A percentile compares a stretch with the other conserved stretches of the same genome.
These are phyloP conservation scores for Lepidothrix coronata DNA, from an alignment of 2,113 vertebrate species.

Conservation along the genomic window DNA sequence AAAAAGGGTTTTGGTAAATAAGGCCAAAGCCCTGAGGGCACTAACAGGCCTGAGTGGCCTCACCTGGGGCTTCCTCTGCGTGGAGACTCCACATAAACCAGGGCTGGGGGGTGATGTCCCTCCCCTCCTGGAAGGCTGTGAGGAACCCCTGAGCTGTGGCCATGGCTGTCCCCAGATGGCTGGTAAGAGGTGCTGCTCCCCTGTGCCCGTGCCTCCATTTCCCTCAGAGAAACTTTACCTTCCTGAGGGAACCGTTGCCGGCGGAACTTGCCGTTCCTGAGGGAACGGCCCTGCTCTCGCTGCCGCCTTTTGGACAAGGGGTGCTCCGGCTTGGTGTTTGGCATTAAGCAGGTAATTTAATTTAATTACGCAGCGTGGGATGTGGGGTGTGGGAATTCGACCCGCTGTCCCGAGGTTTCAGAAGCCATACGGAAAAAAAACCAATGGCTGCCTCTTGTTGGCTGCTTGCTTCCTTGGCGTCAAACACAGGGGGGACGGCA, in stretches of 20 bases:
- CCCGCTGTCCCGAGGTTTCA: fast-evolving
- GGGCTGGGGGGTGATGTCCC: fast-evolving
- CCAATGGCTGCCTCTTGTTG: fast-evolving
- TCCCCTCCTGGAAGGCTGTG: fast-evolving
- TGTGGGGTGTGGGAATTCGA: neutral
- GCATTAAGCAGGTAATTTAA: fast-evolving
- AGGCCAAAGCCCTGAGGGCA: neutral
- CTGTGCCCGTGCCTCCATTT: fast-evolving
- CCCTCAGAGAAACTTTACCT: fast-evolving
- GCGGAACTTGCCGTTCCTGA: neutral
- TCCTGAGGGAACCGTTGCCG: fast-evolving
- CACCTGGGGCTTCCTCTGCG: fast-evolving
- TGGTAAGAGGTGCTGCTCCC: fast-evolving
- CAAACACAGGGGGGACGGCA: fast-evolving
- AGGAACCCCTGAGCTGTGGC: fast-evolving
- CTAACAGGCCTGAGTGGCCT: neutral
- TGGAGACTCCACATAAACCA: fast-evolving
- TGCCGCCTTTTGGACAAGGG: fast-evolving
- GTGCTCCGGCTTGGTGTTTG: fast-evolving
- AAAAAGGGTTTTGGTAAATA: fast-evolving
- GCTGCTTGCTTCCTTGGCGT: fast-evolving
- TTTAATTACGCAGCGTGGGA: fast-evolving
- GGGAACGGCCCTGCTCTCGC: fast-evolving
- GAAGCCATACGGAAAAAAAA: neutral
- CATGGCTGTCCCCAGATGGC: fast-evolving